Evolutionary conservation across 1,140 invertebrate species (phyloP), one percentile per base, ranked within the genome.

Genomic region (Drosophila kohkoa): DNA sequence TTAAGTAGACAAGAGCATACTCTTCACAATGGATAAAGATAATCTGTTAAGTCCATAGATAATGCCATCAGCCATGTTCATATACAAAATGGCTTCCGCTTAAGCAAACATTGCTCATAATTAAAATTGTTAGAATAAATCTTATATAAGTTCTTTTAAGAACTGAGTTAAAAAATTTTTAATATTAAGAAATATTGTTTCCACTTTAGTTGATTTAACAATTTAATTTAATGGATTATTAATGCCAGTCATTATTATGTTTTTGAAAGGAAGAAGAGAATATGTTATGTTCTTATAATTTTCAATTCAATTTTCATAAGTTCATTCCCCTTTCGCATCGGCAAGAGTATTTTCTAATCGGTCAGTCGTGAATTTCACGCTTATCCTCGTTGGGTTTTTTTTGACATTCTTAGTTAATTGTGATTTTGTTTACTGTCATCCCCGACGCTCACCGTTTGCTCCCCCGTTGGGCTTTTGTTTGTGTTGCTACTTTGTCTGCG

Each of bases 361-460:
- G 13, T 20, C 11, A 4, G 2, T 6, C 28, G 1, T 11, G 15
- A 43, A 16, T 43, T 16, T 46, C 11, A 11, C 35, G 1, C 54
- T 45, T 54, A 11, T 41, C n/a, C 8, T 5, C 7, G 65, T 45
- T 35, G 5, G 5, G 7, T 38, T 41, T 54, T 70, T 65, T 76
- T 82, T 82, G 74, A 59, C 83, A 87, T 87, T 88, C 66, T 80
- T 85, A 83, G 85, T 88, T 88, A 88, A 88, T 88, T 88, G 85
- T 88, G 83, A 88, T 89, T 88, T 88, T 89, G 85, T 88, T 88
- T 88, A 89, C 80, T 70, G 80, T 49, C 77, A 68, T 65, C 69
- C 58, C 74, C 66, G 65, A 15, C 57, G 38, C 72, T 58, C 16
- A 58, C 35, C 54, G 11, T 32, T 72, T 48, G 46, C 41, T 28